Evolutionary conservation across 1,140 invertebrate species (phyloP).

Genomic region (Drosophila orena): DNA sequence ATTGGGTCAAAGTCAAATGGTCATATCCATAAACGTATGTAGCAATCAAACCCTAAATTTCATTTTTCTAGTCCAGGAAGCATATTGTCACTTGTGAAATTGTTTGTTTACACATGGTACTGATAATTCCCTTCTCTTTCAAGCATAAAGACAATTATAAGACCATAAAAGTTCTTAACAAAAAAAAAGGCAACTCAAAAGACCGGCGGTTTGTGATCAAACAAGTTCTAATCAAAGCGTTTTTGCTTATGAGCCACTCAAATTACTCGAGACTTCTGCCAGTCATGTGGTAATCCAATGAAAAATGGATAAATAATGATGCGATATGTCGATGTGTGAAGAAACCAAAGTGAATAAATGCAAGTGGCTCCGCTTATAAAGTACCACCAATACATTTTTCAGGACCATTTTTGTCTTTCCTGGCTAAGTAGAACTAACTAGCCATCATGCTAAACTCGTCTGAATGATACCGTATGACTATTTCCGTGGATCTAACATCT

Average conservation of each 20-base stretch:
- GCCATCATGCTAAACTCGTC: not conserved
- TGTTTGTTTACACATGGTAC: conserved; percentile 24
- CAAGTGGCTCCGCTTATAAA: not conserved
- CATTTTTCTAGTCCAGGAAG: not conserved
- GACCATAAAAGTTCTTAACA: conserved; percentile 33
- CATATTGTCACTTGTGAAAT: conserved; percentile 1
- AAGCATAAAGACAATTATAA: conserved; percentile 37
- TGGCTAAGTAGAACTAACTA: not conserved
- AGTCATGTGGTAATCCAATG: conserved; percentile 34
- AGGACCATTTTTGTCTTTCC: too few species aligned
- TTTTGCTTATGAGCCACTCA: conserved; percentile 17
- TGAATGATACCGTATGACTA: not conserved
- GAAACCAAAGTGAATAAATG: not conserved
- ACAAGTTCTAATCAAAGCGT: conserved; percentile 37
- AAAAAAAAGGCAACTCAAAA: conserved; percentile 4
- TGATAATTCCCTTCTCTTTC: conserved; percentile 27
- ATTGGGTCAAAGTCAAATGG: too few species aligned
- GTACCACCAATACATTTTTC: not conserved
- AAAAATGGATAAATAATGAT: conserved; percentile 43
- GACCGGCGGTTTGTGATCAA: conserved; percentile 26
- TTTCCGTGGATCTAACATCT: not conserved
- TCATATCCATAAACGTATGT: too few species aligned
- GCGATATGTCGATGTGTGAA: not conserved
- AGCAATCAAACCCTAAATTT: too few species aligned
- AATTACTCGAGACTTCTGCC: conserved; percentile 30